Conservation (phyloP, 1,140 invertebrate genomes). For the Drosophila ogumai region DNA sequence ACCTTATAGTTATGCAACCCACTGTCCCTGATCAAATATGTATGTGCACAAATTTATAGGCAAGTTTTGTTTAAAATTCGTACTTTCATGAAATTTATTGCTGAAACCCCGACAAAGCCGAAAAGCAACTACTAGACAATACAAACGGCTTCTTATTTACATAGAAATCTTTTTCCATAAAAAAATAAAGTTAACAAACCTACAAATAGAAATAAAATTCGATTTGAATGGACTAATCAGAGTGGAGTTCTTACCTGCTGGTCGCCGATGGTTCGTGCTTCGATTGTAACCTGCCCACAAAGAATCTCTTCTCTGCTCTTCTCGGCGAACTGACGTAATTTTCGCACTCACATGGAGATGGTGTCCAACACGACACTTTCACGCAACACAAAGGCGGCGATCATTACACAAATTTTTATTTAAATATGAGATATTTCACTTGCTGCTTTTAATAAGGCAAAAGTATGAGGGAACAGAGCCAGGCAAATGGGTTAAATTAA, state of each 20-base stretch:
- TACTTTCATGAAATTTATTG: constrained; percentile 70
- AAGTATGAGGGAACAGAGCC: background rate
- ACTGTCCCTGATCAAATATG: constrained; percentile 17
- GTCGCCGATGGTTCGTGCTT: constrained; percentile 10
- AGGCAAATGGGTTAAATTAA: constrained; percentile 25
- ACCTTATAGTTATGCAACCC: background rate
- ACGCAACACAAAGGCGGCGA: constrained; percentile 4
- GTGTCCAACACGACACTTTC: constrained; percentile 25
- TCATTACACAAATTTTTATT: constrained; percentile 35
- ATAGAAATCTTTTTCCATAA: constrained; percentile 42
- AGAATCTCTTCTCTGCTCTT: constrained; percentile 17
- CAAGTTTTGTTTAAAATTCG: constrained; percentile 64
- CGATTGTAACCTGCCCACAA: constrained; percentile 20
- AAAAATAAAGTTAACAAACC: constrained; percentile 16
- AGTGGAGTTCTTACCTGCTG: constrained; percentile 45
- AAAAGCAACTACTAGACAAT: constrained; percentile 49
- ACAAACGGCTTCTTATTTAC: constrained; percentile 46
- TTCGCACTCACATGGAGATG: constrained; percentile 28
- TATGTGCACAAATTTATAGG: constrained; percentile 35
- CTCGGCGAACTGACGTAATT: constrained; percentile 44
- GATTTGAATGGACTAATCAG: constrained; percentile 47
- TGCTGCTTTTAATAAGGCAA: background rate
- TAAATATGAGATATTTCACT: constrained; percentile 12
- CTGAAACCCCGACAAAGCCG: constrained; percentile 42
- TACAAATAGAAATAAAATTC: constrained; percentile 13